phyloP scores from a whole-genome alignment of 2,888 invertebrate species.

The Mythimna lalbum region DNA sequence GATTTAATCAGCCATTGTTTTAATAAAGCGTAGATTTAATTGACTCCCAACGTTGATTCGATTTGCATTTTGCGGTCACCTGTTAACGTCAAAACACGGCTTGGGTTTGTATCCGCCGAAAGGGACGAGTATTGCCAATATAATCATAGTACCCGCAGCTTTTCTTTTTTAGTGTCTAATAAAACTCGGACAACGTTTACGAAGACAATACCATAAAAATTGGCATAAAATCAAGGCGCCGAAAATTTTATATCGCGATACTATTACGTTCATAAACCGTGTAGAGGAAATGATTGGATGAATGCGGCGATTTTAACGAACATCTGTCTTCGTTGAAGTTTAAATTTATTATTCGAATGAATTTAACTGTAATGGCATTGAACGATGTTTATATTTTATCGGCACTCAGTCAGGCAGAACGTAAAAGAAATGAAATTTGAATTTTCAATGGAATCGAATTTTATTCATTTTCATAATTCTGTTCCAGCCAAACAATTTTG shows the following conservation, averaged over 20 bases:
- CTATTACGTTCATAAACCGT: conserved; percentile 80
- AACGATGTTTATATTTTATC: conserved; percentile 49
- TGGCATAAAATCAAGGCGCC: conserved; percentile 87
- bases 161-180: conserved; percentile 78
- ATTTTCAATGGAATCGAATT: not conserved
- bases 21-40: conserved; percentile 61
- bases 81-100: conserved; percentile 45
- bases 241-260: conserved; percentile 83
- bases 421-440: conserved; percentile 13
- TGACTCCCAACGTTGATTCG: conserved; percentile 43
- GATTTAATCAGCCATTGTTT: conserved; percentile 69
- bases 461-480: conserved; percentile 14
- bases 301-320: conserved; percentile 69
- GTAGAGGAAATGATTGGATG: conserved; percentile 77
- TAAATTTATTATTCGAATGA: conserved; percentile 49
- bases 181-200: conserved; percentile 87
- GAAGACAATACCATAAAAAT: conserved; percentile 88
- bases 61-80: conserved; percentile 61
- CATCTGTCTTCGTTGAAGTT: conserved; percentile 56
- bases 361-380: conserved; percentile 54
- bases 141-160: conserved; percentile 70
- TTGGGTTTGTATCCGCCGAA: conserved; percentile 38
- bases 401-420: conserved; percentile 26
- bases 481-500: not conserved
- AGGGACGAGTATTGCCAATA: conserved; percentile 65